Conservation (phyloP, 2,797 vertebrate genomes). For the Gadopsis marmoratus region DNA sequence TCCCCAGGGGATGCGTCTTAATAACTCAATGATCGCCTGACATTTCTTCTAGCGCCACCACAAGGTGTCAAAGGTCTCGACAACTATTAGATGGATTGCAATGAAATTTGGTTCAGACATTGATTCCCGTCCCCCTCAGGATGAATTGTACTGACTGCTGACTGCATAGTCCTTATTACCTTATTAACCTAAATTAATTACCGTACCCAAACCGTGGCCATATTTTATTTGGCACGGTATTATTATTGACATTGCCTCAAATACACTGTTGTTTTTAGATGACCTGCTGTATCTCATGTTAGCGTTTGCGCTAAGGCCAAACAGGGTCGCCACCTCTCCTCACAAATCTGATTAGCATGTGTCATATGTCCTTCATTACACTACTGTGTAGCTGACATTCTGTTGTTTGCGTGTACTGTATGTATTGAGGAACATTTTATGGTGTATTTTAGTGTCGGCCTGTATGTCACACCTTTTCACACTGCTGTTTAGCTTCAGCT, state of each 20-base stretch:
- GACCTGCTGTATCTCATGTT: background rate
- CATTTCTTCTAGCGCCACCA: background rate
- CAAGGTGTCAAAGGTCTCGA: too few species aligned
- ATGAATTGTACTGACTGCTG: background rate
- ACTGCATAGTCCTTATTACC: too few species aligned
- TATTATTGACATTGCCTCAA: background rate
- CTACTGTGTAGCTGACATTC: background rate
- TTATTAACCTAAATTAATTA: too few species aligned
- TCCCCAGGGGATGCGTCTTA: background rate
- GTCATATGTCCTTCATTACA: conserved; percentile 32
- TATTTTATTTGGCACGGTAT: too few species aligned
- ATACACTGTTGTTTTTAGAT: background rate
- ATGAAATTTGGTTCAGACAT: background rate
- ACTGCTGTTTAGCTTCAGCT: conserved; percentile 1
- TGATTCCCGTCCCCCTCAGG: background rate
- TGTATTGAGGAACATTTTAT: background rate
- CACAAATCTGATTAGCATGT: conserved; percentile 39
- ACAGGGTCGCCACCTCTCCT: conserved; percentile 9
- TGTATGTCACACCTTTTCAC: background rate
- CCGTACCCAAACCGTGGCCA: too few species aligned
- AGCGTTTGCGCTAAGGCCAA: background rate
- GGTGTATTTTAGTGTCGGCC: background rate
- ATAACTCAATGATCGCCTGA: background rate
- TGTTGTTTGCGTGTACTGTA: background rate
- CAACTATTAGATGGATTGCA: background rate